Evolutionary conservation across 1,140 invertebrate genomes (phyloP), one percentile per base, ranked within the genome.

Genomic region (Whitmania pigra): DNA sequence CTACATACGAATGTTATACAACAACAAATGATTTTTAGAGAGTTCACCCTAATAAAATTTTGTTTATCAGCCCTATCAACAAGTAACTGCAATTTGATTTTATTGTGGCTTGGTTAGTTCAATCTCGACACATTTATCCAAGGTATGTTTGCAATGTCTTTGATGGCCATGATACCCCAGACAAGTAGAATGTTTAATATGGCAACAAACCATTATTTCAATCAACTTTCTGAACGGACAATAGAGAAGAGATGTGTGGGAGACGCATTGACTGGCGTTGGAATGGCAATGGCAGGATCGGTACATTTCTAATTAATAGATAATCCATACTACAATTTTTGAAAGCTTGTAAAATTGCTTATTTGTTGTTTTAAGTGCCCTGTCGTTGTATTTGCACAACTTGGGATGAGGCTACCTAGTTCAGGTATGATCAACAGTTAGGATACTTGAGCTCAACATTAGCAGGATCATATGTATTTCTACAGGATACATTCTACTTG

Each of bases 21-120:
- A 73, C 22, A 74, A 5, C 78, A 79, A 72, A 78, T 80, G 79
- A 76, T 78, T 2, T 77, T 80, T 73, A 74, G 76, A 67, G 76
- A 72, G 63, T 79, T 78, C 70, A 77, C 77, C 11, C 77, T 80
- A 77, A 49, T 80, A 31, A 80, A 80, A 73, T 77, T 78, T 76
- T 78, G 79, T 73, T 66, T 80, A 9, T 63, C 79, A 2, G 79
- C 79, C 13, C 75, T 76, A 13, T 75, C 76, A 20, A 29, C 75
- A 69, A 75, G 77, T 79, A 71, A 72, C 15, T 22, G 15, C 4
- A 29, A 54, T 18, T 54, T 53, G 0, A 53, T 7, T 17, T 22
- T 6, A 9, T n/a, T n/a, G n/a, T 70, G 27, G 9, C 27, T 22
- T 53, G 22, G 25, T 17, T 20, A 22, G 11, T 54, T 40, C 27